Percentiles rank a stretch among this genome's conserved stretches.
Evolutionary conservation across 2,113 vertebrate species (phyloP).

Genomic region (Smithornis capensis): DNA sequence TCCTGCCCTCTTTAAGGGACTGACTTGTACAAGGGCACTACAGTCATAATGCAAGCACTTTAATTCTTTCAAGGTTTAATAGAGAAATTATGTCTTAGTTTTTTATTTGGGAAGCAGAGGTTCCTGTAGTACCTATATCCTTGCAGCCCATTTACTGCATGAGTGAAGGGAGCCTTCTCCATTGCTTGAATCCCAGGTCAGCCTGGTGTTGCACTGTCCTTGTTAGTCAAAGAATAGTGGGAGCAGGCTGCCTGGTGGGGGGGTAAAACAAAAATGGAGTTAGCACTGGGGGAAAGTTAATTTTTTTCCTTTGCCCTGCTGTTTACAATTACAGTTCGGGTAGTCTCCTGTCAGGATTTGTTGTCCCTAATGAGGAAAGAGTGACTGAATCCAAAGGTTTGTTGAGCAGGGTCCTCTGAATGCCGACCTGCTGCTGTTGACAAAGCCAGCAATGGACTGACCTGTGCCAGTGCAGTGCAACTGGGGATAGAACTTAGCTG

Average conservation of each 20-base stretch:
- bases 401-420: not conserved
- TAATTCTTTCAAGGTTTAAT: not conserved
- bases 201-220: not conserved
- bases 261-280: not conserved
- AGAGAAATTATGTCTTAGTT: not conserved
- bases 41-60: not conserved
- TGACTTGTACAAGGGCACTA: not conserved
- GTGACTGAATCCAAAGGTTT: not conserved
- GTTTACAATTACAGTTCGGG: not conserved
- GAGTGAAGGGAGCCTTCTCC: not conserved
- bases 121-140: not conserved
- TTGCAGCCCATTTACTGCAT: not conserved
- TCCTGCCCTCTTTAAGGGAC: not conserved
- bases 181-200: conserved; percentile 34
- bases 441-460: fast-evolving
- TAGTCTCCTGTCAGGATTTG: not conserved
- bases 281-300: not conserved
- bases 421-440: not conserved
- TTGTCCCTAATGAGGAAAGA: fast-evolving
- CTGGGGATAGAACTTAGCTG: not conserved
- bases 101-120: not conserved
- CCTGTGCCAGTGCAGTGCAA: not conserved
- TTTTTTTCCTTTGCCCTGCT: not conserved
- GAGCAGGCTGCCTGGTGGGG: conserved; percentile 23
- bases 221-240: not conserved